Evolutionary conservation across 53 echinoderm and acorn worm species (phyloP).

Genomic region (Stichopus horrens): DNA sequence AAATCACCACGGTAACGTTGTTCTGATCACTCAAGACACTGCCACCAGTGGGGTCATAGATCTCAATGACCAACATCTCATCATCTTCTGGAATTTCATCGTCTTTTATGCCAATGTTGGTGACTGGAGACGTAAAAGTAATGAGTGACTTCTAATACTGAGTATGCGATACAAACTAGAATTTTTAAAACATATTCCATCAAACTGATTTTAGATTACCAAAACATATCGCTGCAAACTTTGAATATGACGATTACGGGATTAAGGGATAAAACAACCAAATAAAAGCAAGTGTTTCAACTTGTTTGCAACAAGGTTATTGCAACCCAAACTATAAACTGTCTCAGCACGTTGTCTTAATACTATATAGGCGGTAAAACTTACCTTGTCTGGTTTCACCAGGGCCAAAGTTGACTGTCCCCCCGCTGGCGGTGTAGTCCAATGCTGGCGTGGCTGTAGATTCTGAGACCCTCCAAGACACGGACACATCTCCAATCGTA

Average conservation of each 20-base stretch:
- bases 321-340: too few species aligned
- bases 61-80: constrained; percentile 71
- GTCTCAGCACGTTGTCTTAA: too few species aligned
- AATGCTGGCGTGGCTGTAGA: constrained; percentile 67
- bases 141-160: too few species aligned
- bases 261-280: too few species aligned
- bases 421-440: constrained; percentile 96
- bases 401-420: constrained; percentile 80
- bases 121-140: constrained; percentile 52
- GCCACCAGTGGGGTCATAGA: constrained; percentile 87
- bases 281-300: too few species aligned
- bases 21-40: constrained; percentile 73
- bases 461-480: constrained; percentile 80
- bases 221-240: too few species aligned
- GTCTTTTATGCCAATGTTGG: constrained; percentile 90
- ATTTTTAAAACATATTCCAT: too few species aligned
- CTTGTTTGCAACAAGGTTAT: too few species aligned
- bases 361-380: too few species aligned
- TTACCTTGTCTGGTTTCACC: constrained; percentile 92
- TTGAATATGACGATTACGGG: too few species aligned
- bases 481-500: constrained; percentile 89
- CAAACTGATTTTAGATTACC: too few species aligned
- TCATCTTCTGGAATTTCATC: constrained; percentile 84
- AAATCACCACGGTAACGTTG: constrained; percentile 72
- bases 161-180: too few species aligned